Base-by-base conservation (phyloP, 2,797 vertebrate species). In the Pogoniulus pusillus region DNA sequence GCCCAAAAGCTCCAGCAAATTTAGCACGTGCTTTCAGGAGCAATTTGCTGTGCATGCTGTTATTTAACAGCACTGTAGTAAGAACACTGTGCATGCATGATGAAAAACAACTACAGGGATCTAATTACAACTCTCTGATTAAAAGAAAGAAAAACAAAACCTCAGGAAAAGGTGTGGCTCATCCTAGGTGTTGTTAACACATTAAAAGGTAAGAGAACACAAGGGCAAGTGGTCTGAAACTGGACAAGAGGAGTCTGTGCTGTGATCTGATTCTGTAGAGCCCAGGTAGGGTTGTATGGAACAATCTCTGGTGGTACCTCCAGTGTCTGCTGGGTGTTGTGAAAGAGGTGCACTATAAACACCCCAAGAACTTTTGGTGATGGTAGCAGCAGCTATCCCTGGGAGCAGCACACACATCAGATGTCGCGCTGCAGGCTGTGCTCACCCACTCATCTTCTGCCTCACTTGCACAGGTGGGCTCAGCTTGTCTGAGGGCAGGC, bases 1-100 rank as follows among this genome's bases (percentile, higher is more conserved):
- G 76, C 74, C n/a, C 17, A 93, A 88, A 91, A 88, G 88, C 85
- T 79, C 51, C 23, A 68, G 60, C 84, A 93, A 96, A 93, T 92
- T 93, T 94, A 92, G 87, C 91, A 90, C 75, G 82, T 24, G 5
- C 47, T 93, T 82, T 69, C 62, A 69, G 45, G 75, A 86, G 72
- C 78, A 18, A 69, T 82, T 86, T 88, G 55, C 35, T 72, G 41
- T n/a, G n/a, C 35, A 19, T 59, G 55, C 80, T 72, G 35, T 82
- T 82, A 85, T 86, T 91, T 88, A 87, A 57, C 71, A 77, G 51
- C 39, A 49, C 65, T 85, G 70, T 70, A 91, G 71, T 85, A 84
- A 74, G 71, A 91, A 62, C 59, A 47, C 49, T n/a, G 79, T 20
- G 58, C n/a, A 72, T 26, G 55, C 27, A 43, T 77, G 92, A 90